phyloP scores from a whole-genome alignment of 2,888 invertebrate genomes.

The Pseudanteris insignis region DNA sequence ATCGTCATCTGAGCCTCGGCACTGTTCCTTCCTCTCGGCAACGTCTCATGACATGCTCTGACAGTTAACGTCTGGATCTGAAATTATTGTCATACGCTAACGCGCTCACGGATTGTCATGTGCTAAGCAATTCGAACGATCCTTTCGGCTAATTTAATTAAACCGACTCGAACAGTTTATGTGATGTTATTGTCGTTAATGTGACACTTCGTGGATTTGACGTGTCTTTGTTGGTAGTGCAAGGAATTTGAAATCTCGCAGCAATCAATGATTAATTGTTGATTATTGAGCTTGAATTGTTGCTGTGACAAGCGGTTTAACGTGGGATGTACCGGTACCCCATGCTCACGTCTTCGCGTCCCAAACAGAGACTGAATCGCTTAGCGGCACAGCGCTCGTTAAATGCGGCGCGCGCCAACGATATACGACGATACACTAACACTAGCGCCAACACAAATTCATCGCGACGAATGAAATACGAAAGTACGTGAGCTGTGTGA shows the following conservation, averaged over 20 bases:
- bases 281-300: background rate
- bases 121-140: background rate
- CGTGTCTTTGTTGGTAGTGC: too few relatives aligned
- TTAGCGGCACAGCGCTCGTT: conserved; percentile 56
- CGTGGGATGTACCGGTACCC: conserved; percentile 50
- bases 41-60: conserved; percentile 19
- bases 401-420: conserved; percentile 51
- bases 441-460: conserved; percentile 17
- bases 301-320: conserved; percentile 44
- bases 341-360: conserved; percentile 59
- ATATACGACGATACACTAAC: conserved; percentile 41
- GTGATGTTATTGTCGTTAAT: too few relatives aligned
- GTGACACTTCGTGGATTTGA: too few relatives aligned
- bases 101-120: background rate
- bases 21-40: background rate
- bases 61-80: background rate
- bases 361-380: conserved; percentile 62
- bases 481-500: conserved; percentile 7
- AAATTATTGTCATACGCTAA: background rate
- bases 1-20: conserved; percentile 15
- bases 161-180: background rate
- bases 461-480: conserved; percentile 20
- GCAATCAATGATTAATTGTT: conserved; percentile 5
- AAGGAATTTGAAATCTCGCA: too few relatives aligned
- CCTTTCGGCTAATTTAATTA: background rate